Conservation (phyloP, 2,888 invertebrate species). For the Automeris io region DNA sequence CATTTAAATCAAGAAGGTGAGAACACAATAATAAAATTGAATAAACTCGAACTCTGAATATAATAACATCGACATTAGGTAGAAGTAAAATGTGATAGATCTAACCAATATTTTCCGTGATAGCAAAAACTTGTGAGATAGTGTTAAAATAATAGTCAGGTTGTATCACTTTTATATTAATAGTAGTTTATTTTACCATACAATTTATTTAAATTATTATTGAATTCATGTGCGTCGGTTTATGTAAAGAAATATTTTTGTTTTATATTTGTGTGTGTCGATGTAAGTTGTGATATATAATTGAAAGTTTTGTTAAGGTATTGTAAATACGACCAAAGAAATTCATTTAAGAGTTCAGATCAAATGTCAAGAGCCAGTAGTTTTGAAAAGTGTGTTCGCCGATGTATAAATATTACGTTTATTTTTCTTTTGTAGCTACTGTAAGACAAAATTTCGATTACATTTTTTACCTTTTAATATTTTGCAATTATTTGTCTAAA, state of each 20-base stretch:
- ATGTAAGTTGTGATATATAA: slow-evolving; percentile 1
- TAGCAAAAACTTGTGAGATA: background rate
- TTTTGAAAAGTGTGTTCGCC: too few relatives aligned
- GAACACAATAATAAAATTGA: background rate
- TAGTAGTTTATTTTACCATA: background rate
- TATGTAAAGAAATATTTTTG: background rate
- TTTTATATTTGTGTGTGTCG: background rate
- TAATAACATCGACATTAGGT: background rate
- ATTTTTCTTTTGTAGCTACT: background rate
- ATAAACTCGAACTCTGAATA: background rate
- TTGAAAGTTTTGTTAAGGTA: background rate
- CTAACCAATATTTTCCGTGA: background rate
- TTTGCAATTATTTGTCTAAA: background rate
- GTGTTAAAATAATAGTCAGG: background rate
- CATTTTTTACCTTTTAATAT: too few relatives aligned
- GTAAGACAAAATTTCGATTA: too few relatives aligned
- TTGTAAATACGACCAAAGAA: slow-evolving; percentile 67
- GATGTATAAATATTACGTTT: too few relatives aligned
- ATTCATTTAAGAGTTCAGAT: slow-evolving; percentile 32
- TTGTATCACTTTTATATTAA: background rate
- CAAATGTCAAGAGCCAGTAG: background rate
- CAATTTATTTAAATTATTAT: too few relatives aligned
- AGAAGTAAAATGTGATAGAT: background rate
- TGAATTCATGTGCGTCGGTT: background rate
- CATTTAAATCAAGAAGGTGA: too few relatives aligned